Conservation (phyloP, 2,888 invertebrate species). For the Troides aeacus region DNA sequence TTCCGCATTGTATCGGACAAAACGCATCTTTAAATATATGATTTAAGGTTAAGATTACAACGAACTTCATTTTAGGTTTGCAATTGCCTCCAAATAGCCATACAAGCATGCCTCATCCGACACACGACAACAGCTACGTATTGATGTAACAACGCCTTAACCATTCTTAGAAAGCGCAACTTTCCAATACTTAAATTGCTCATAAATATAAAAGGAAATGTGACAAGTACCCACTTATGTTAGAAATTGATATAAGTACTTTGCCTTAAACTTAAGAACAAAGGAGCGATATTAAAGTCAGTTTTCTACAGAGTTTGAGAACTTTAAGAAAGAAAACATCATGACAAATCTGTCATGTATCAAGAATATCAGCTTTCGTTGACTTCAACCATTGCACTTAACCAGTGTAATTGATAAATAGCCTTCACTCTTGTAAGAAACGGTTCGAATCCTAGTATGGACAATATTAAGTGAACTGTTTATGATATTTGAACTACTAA, state of each 20-base stretch:
- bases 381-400: too few species aligned
- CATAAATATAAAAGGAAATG: conserved; percentile 23
- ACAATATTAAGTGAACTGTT: too few species aligned
- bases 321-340: too few species aligned
- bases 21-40: conserved; percentile 36
- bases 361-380: too few species aligned
- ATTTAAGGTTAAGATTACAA: conserved; percentile 43
- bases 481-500: too few species aligned
- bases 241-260: neutral
- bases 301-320: too few species aligned
- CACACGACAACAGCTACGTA: conserved; percentile 53
- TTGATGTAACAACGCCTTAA: conserved; percentile 52
- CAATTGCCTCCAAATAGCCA: conserved; percentile 43
- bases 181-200: conserved; percentile 53
- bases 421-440: too few species aligned
- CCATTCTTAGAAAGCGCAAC: conserved; percentile 59
- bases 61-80: conserved; percentile 20
- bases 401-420: too few species aligned
- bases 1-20: conserved; percentile 24
- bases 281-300: too few species aligned
- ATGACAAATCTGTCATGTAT: too few species aligned
- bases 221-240: conserved; percentile 17
- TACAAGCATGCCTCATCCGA: conserved; percentile 53
- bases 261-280: neutral
- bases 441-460: too few species aligned